A percentile compares a stretch with the other conserved stretches of the same genome.
Evolutionary conservation across 2,888 invertebrate species (phyloP).

Genomic region (Vandiemenella viatica): DNA sequence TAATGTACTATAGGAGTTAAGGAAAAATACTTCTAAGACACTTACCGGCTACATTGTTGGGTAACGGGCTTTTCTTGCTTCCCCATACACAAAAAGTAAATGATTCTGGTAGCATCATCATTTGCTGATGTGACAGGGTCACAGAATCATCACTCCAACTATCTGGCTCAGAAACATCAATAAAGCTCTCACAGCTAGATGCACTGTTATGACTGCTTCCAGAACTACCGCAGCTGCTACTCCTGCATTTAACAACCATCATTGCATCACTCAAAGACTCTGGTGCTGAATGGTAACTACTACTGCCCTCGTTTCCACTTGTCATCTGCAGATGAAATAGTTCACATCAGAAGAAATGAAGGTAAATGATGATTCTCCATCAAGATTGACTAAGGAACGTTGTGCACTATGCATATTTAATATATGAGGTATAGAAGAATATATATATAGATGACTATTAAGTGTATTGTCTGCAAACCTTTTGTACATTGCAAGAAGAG

Average conservation of each 20-base stretch:
- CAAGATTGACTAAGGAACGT: too few relatives aligned
- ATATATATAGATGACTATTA: too few relatives aligned
- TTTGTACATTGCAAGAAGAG: too few relatives aligned
- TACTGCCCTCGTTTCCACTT: conserved; percentile 15
- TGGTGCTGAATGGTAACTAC: conserved; percentile 16
- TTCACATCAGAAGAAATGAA: too few relatives aligned
- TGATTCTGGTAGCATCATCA: neutral
- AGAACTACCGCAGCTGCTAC: too few relatives aligned
- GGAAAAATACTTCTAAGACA: too few relatives aligned
- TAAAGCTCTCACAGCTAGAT: conserved; percentile 10
- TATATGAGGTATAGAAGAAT: too few relatives aligned
- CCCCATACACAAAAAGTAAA: conserved; percentile 2
- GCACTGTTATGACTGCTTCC: neutral
- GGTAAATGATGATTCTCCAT: too few relatives aligned
- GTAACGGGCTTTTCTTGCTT: neutral
- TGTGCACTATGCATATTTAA: too few relatives aligned
- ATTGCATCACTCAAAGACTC: conserved; percentile 12
- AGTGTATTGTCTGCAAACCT: too few relatives aligned
- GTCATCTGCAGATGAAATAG: conserved; percentile 11
- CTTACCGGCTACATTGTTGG: neutral
- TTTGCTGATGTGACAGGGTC: too few relatives aligned
- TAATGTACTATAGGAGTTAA: too few relatives aligned
- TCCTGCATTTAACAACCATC: neutral
- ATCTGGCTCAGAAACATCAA: conserved; percentile 11
- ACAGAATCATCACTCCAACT: conserved; percentile 8